Conservation (phyloP, 1,140 invertebrate genomes). For the Papilio glaucus region DNA sequence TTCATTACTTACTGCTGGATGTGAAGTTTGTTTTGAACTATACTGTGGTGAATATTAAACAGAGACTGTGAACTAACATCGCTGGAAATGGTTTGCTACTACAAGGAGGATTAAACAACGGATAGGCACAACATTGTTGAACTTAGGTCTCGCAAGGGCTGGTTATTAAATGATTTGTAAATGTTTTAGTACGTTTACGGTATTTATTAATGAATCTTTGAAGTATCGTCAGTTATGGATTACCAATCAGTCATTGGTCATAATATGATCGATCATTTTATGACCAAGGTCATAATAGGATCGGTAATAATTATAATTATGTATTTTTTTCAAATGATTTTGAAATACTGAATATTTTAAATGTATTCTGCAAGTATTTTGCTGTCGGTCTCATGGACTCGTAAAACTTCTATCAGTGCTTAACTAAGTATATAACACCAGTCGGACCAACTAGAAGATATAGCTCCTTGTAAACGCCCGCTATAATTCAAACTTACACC, state of each 20-base stretch:
- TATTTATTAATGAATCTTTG: background rate
- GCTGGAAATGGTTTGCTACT: slow-evolving; percentile 1
- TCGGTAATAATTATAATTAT: too few species aligned
- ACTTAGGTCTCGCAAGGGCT: slow-evolving; percentile 12
- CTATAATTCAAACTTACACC: background rate
- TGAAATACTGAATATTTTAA: too few species aligned
- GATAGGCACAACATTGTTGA: slow-evolving; percentile 12
- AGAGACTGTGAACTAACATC: slow-evolving; percentile 27
- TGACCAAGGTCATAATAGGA: too few species aligned
- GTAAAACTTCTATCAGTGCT: too few species aligned
- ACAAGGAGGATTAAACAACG: slow-evolving; percentile 15
- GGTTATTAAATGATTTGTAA: background rate
- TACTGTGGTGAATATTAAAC: slow-evolving; percentile 35
- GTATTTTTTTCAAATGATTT: too few species aligned
- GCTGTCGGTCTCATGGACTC: too few species aligned
- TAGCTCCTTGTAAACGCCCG: background rate
- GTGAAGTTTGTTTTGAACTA: slow-evolving; percentile 34
- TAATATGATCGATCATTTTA: too few species aligned
- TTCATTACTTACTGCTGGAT: slow-evolving; percentile 32
- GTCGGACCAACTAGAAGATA: background rate
- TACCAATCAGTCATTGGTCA: too few species aligned
- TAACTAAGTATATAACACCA: too few species aligned
- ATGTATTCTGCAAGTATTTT: too few species aligned
- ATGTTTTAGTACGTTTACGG: background rate
- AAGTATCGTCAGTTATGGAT: too few species aligned